Evolutionary conservation across 1,140 invertebrate species (phyloP).

Genomic region (Cotesia glomerata): DNA sequence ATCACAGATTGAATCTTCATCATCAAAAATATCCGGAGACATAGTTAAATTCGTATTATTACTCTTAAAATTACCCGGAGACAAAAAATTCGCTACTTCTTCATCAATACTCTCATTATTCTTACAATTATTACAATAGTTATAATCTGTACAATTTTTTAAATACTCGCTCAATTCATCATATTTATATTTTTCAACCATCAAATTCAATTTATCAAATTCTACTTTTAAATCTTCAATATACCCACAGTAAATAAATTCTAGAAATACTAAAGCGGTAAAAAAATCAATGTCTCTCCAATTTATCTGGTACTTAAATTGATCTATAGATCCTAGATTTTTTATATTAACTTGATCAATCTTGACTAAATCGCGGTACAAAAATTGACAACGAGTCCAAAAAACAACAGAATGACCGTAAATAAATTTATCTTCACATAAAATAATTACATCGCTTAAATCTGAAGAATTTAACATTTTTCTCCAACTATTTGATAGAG

Average conservation of each 20-base stretch:
- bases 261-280: slow-evolving; percentile 11
- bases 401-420: slow-evolving; percentile 9
- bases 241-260: slow-evolving; percentile 20
- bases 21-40: background rate
- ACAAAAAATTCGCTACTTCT: no score
- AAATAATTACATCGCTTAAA: slow-evolving; percentile 15
- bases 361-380: background rate
- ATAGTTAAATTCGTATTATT: background rate
- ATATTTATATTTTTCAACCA: slow-evolving; percentile 38
- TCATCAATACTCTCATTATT: no score
- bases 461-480: slow-evolving; percentile 19
- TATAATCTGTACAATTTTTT: slow-evolving; percentile 26
- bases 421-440: slow-evolving; percentile 15
- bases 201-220: background rate
- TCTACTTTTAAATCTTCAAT: background rate
- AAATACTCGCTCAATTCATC: slow-evolving; percentile 42
- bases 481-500: slow-evolving; percentile 2
- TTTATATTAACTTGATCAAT: background rate
- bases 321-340: background rate
- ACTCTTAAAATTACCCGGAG: no score
- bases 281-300: slow-evolving; percentile 6
- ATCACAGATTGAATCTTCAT: background rate
- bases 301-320: background rate
- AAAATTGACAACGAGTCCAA: background rate
- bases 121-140: no score